Evolutionary conservation across 2,113 vertebrate genomes (phyloP), one percentile per base, ranked within the genome.

Genomic region (Leucosticte australis): DNA sequence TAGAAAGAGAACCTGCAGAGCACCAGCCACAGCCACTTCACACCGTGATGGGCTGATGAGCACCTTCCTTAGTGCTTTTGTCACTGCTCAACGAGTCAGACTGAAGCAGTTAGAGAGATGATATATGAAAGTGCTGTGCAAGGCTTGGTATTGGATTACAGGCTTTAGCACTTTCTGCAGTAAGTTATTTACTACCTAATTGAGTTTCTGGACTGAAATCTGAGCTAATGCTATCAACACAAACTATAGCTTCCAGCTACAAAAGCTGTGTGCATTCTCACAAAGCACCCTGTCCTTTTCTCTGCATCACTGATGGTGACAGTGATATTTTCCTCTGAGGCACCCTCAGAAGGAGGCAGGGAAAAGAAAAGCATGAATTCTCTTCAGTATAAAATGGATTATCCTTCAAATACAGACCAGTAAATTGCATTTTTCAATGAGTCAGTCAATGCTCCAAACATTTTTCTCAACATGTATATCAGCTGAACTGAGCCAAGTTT

Each of bases 161-260:
- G 59, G 70, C 70, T 85, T 85, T 85, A 85, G 79, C 68, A 83
- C 75, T 80, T 92, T 70, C 84, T 83, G 59, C 4, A 8, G n/a
- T 68, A 92, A 95, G 87, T 95, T 94, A 92, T 65, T 92, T 95
- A 80, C 63, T 59, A 67, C 11, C 27, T 90, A 95, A 94, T 41
- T 93, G 60, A 91, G 71, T 90, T 92, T 85, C 85, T 81, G 78
- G 39, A 83, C 82, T 67, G 44, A 87, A 90, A 89, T 53, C 27
- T 55, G 37, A 46, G 41, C 79, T 79, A 94, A 94, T 10, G 5
- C 27, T 77, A 76, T 67, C 55, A 90, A 80, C 33, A 59, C 22
- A 52, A 85, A 80, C 81, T 67, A 55, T 2, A 85, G 68, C 93
- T 92, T 91, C 67, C 82, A 88, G 87, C 89, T 77, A 91, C 50